These are phyloP conservation scores for Homarus americanus DNA, from an alignment of 1,140 invertebrate species.

Conservation along the genomic window DNA sequence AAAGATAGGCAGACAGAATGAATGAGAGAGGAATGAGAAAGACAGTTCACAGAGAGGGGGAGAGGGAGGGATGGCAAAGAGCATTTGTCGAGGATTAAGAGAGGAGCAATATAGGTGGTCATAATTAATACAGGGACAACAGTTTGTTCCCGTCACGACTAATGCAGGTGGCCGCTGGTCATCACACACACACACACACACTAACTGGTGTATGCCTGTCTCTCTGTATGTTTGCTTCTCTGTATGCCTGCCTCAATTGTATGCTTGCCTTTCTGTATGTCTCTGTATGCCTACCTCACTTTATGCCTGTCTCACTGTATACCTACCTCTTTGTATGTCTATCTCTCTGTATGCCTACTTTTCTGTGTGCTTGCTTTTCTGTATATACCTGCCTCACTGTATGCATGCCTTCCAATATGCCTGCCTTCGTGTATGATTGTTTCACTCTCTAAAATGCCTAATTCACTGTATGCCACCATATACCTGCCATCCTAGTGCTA, in stretches of 20 bases:
- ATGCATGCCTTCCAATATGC: no score
- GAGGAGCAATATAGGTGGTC: neutral
- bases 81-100: neutral
- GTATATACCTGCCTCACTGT: no score
- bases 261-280: neutral
- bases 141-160: conserved; percentile 12
- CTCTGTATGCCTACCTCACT: no score
- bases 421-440: no score
- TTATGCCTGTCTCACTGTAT: no score
- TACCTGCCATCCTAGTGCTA: no score
- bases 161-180: neutral
- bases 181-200: neutral
- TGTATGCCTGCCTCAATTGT: no score
- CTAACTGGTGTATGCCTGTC: neutral
- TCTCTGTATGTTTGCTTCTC: neutral
- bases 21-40: neutral
- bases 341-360: no score
- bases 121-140: conserved; percentile 28
- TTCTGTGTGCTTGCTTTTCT: neutral
- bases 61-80: neutral
- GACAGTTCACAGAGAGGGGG: neutral
- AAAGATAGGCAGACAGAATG: conserved; percentile 1
- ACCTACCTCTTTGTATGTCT: neutral
- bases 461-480: no score
- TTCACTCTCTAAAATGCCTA: no score